Evolutionary conservation across 2,888 invertebrate genomes (phyloP).

Genomic region (Dicroscelio sp.): DNA sequence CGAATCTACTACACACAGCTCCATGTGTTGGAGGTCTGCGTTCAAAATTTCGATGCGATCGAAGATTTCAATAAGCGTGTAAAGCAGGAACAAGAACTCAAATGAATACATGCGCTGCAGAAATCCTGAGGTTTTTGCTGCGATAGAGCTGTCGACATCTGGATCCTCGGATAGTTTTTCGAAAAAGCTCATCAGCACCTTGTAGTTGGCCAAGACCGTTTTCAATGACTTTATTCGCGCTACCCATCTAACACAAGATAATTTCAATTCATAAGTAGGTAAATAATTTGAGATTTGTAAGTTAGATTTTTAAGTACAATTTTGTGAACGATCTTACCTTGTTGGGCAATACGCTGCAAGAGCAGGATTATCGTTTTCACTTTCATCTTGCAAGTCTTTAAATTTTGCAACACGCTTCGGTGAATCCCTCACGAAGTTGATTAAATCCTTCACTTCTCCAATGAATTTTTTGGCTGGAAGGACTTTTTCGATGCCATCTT

Average conservation of each 20-base stretch:
- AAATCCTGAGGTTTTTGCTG: not conserved
- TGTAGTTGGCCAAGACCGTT: constrained; percentile 50
- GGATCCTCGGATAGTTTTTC: not conserved
- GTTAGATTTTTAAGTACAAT: not conserved
- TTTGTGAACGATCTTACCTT: not conserved
- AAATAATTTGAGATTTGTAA: not conserved
- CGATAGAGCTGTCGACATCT: not conserved
- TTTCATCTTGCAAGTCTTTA: not conserved
- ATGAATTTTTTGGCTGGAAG: not conserved
- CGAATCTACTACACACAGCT: not conserved
- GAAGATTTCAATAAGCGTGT: not conserved
- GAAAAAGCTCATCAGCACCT: constrained; percentile 41
- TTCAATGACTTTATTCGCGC: constrained; percentile 58
- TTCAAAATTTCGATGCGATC: not conserved
- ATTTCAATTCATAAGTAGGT: not conserved
- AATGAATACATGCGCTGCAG: too few species aligned
- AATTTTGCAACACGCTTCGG: not conserved
- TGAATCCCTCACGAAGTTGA: not conserved
- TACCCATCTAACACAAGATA: not conserved
- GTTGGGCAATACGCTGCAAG: not conserved
- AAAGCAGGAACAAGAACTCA: not conserved
- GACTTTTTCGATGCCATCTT: constrained; percentile 69
- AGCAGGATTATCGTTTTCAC: not conserved
- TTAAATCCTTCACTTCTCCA: not conserved
- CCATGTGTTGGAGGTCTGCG: not conserved